These are phyloP conservation scores for Melanerpes formicivorus DNA, from an alignment of 2,113 vertebrate species.

Conservation along the genomic window DNA sequence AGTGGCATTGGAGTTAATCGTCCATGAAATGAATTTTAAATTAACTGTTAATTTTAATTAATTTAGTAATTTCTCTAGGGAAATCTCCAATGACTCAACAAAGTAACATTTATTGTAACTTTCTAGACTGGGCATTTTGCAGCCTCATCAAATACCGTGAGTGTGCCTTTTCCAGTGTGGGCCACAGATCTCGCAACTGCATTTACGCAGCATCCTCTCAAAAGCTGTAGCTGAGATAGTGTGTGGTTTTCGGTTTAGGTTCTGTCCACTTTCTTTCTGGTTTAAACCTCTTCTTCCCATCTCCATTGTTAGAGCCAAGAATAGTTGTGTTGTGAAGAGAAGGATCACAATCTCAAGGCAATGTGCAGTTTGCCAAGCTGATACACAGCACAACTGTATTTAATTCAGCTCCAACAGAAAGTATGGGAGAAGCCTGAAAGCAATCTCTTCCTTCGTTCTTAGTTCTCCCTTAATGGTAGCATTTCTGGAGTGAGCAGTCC, in stretches of 20 bases:
- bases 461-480: not conserved
- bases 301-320: not conserved
- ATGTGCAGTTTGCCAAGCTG: not conserved
- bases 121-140: not conserved
- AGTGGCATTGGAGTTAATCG: not conserved
- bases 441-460: not conserved
- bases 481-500: not conserved
- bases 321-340: not conserved
- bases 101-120: not conserved
- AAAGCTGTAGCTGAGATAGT: not conserved
- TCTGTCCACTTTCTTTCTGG: not conserved
- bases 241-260: not conserved
- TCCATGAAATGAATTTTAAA: slow-evolving; percentile 1
- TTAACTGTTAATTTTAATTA: slow-evolving; percentile 26
- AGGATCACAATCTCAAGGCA: not conserved
- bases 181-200: not conserved
- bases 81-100: slow-evolving; percentile 10
- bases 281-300: not conserved
- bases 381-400: not conserved
- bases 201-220: not conserved
- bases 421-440: not conserved
- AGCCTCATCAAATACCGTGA: not conserved
- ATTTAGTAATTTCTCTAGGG: not conserved
- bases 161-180: not conserved
- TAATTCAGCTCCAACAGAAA: not conserved